These are phyloP conservation scores for Dynastes maya DNA, from an alignment of 2,888 invertebrate genomes.

Conservation along the genomic window DNA sequence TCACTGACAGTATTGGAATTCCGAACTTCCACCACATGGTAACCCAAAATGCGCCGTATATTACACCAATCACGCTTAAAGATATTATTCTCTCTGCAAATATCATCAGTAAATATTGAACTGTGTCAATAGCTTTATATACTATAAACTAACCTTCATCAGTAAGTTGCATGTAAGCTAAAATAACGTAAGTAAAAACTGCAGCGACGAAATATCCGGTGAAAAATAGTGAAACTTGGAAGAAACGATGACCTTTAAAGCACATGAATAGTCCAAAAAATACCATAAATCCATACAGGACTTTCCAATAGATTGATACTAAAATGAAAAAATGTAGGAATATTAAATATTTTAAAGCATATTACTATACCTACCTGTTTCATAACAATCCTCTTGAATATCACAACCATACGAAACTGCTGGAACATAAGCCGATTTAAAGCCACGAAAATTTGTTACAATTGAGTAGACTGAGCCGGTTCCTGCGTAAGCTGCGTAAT, in stretches of 20 bases:
- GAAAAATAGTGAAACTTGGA: constrained; percentile 74
- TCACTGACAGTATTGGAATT: constrained; percentile 76
- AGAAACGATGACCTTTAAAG: constrained; percentile 78
- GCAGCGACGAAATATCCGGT: constrained; percentile 75
- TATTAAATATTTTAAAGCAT: not conserved
- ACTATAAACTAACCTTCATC: constrained; percentile 52
- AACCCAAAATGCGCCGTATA: constrained; percentile 76
- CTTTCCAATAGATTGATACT: constrained; percentile 72
- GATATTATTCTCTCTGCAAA: constrained; percentile 70
- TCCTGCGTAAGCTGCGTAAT: constrained; percentile 76
- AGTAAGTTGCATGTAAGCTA: constrained; percentile 49
- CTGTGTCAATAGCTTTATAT: constrained; percentile 13
- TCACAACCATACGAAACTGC: constrained; percentile 79
- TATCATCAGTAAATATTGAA: constrained; percentile 10
- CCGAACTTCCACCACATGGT: constrained; percentile 78
- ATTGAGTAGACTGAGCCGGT: constrained; percentile 76
- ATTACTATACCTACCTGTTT: constrained; percentile 71
- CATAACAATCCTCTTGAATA: constrained; percentile 69
- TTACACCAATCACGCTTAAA: constrained; percentile 66
- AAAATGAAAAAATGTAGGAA: constrained; percentile 31
- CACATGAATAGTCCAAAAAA: constrained; percentile 77
- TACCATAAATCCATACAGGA: constrained; percentile 73
- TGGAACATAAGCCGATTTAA: constrained; percentile 80
- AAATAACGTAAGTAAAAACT: constrained; percentile 42
- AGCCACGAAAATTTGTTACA: constrained; percentile 70